These are phyloP conservation scores for Columbina picui DNA, from an alignment of 2,113 vertebrate genomes.

Conservation along the genomic window DNA sequence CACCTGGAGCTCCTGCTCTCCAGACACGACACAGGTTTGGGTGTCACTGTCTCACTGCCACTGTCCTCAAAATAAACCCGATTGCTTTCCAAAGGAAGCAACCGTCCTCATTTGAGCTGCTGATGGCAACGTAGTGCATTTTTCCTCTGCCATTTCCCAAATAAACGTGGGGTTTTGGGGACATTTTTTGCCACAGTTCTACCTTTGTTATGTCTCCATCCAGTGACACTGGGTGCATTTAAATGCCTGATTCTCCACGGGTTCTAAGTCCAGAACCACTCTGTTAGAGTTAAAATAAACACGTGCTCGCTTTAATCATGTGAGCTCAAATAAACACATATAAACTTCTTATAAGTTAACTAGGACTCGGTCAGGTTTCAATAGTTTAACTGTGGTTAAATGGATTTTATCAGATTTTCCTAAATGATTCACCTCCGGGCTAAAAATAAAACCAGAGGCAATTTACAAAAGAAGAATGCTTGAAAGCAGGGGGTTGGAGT, in stretches of 20 bases:
- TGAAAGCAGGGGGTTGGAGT: not conserved
- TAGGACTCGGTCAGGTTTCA: not conserved
- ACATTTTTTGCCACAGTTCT: fast-evolving
- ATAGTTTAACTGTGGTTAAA: slow-evolving; percentile 7
- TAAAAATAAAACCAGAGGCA: slow-evolving; percentile 51
- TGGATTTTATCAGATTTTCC: slow-evolving; percentile 51
- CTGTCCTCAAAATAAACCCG: not conserved
- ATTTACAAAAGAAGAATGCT: not conserved
- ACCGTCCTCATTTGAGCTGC: not conserved
- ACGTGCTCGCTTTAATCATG: not conserved
- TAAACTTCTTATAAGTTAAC: slow-evolving; percentile 22
- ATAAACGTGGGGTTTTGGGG: not conserved
- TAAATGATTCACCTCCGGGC: slow-evolving; percentile 18
- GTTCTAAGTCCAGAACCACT: not conserved
- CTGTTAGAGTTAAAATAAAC: slow-evolving; percentile 11
- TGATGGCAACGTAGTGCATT: not conserved
- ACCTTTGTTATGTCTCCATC: not conserved
- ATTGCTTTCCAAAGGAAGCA: not conserved
- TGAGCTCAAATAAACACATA: not conserved
- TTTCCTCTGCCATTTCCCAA: not conserved
- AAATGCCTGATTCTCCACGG: not conserved
- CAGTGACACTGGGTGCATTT: not conserved
- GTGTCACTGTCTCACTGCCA: not conserved
- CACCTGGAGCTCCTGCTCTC: not conserved
- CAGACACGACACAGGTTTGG: fast-evolving